Evolutionary conservation across 2,113 vertebrate species (phyloP).

Genomic region (Gobiocypris rarus): DNA sequence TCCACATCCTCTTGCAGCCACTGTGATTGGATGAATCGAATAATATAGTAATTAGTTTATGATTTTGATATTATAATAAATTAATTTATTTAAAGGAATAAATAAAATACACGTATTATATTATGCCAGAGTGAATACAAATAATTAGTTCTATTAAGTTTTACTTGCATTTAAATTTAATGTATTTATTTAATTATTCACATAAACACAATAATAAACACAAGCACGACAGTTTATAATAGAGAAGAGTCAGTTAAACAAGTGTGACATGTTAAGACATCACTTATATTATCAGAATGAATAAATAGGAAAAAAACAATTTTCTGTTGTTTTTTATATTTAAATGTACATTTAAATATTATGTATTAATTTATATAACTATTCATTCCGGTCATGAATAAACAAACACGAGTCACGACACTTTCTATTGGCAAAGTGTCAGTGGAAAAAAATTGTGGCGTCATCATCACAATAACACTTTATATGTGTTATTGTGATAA

Average conservation of each 20-base stretch:
- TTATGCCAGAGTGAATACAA: no score
- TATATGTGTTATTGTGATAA: background rate
- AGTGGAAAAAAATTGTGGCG: background rate
- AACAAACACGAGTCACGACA: background rate
- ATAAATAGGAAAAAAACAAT: background rate
- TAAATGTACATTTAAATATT: background rate
- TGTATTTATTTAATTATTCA: background rate
- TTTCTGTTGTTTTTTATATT: background rate
- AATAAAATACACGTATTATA: no score
- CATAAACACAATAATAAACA: background rate
- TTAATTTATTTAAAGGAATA: no score
- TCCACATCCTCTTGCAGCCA: conserved; percentile 24
- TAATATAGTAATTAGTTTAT: no score
- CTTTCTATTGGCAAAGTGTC: background rate
- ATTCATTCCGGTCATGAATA: background rate
- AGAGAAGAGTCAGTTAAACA: background rate
- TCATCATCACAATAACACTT: background rate
- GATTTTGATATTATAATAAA: no score
- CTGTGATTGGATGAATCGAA: no score
- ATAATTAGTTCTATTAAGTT: no score
- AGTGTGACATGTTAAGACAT: background rate
- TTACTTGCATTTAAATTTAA: background rate
- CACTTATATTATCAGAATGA: background rate
- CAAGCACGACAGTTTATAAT: background rate
- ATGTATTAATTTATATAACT: background rate